Percentiles rank a stretch among this genome's conserved stretches.
These are phyloP conservation scores for Sinosuthora webbiana DNA, from an alignment of 2,113 vertebrate species.

Conservation along the genomic window DNA sequence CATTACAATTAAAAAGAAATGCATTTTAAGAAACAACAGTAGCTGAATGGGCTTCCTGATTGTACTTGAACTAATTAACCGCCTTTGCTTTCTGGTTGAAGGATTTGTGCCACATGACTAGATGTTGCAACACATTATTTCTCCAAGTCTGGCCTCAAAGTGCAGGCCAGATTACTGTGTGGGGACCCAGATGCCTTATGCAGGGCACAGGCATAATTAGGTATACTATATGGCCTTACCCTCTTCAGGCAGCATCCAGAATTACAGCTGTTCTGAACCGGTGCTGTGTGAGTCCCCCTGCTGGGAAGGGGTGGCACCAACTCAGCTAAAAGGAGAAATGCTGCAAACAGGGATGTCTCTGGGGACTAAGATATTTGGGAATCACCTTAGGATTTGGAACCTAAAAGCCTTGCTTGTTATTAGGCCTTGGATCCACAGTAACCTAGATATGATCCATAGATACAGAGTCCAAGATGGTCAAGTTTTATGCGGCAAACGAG, in stretches of 20 bases:
- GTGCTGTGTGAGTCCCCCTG: rapidly evolving
- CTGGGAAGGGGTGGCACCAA: background rate
- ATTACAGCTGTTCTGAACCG: background rate
- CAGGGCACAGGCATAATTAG: background rate
- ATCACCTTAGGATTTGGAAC: background rate
- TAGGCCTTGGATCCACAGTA: background rate
- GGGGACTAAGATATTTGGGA: background rate
- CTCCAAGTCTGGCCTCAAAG: background rate
- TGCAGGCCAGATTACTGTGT: background rate
- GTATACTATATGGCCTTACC: too few species aligned
- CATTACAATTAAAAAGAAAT: background rate
- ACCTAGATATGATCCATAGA: background rate
- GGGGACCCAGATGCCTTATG: background rate
- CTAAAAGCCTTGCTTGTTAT: background rate
- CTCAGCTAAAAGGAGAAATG: background rate
- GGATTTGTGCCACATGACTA: background rate
- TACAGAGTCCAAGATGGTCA: background rate
- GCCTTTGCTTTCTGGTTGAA: background rate
- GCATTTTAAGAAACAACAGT: background rate
- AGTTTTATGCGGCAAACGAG: background rate
- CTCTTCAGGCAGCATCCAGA: background rate
- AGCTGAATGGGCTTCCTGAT: background rate
- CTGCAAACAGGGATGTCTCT: background rate
- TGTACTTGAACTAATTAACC: background rate
- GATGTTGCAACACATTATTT: background rate